A percentile compares a stretch with the other conserved stretches of the same genome.
These are phyloP conservation scores for Gnatocerus cornutus DNA, from an alignment of 2,888 invertebrate genomes.

Conservation along the genomic window DNA sequence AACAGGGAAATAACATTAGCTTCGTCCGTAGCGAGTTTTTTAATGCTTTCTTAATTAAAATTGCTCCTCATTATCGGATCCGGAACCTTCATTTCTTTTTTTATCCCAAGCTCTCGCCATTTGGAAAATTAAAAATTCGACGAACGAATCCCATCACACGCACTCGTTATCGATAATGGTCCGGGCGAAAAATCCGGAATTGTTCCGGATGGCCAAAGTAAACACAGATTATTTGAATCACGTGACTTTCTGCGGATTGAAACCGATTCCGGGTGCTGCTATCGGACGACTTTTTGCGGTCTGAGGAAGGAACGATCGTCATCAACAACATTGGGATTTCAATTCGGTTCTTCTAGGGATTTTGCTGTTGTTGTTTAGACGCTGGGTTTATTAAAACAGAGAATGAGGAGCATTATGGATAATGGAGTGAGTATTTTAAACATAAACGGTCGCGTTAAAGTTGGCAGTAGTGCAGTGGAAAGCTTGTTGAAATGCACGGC, in stretches of 20 bases:
- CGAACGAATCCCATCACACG: slow-evolving; percentile 6
- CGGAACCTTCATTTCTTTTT: slow-evolving; percentile 26
- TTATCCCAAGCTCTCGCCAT: slow-evolving; percentile 19
- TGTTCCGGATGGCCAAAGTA: neutral
- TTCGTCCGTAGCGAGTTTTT: slow-evolving; percentile 12
- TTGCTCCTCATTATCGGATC: slow-evolving; percentile 33
- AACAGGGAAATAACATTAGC: slow-evolving; percentile 31
- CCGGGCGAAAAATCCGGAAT: slow-evolving; percentile 3
- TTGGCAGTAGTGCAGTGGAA: neutral
- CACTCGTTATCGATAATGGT: slow-evolving; percentile 13
- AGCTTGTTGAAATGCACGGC: neutral
- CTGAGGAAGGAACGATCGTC: neutral
- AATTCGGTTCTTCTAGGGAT: neutral
- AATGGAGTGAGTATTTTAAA: slow-evolving; percentile 11
- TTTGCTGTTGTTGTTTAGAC: neutral
- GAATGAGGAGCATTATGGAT: neutral
- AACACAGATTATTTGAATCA: slow-evolving; percentile 2
- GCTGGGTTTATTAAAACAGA: slow-evolving; percentile 8
- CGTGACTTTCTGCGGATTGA: slow-evolving; percentile 2
- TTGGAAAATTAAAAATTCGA: slow-evolving; percentile 35
- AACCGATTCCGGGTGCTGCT: neutral
- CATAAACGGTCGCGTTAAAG: neutral
- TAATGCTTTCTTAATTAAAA: slow-evolving; percentile 40
- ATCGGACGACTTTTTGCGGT: slow-evolving; percentile 14
- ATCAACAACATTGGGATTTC: slow-evolving; percentile 13